These are phyloP conservation scores for Chloroclysta siterata DNA, from an alignment of 2,888 invertebrate species.

Conservation along the genomic window DNA sequence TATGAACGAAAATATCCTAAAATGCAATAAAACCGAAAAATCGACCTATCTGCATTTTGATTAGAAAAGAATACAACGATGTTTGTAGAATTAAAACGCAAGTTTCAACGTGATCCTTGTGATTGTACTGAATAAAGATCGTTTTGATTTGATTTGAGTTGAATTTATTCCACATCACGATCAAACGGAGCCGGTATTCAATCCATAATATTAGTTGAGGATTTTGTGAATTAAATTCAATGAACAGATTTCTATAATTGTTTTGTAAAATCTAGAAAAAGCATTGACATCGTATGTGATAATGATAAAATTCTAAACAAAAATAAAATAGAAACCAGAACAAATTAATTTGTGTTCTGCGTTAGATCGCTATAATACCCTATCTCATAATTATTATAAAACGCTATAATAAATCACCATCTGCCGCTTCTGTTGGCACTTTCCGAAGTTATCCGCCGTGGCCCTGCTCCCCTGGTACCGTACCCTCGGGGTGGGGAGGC, in stretches of 20 bases:
- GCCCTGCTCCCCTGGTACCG: slow-evolving; percentile 30
- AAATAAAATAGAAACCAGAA: neutral
- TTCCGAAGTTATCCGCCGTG: slow-evolving; percentile 71
- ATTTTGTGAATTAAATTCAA: no score
- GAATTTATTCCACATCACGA: slow-evolving; percentile 13
- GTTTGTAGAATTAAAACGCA: neutral
- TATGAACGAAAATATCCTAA: slow-evolving; percentile 21
- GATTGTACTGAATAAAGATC: no score
- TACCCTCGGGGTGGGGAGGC: slow-evolving; percentile 47
- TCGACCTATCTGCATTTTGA: slow-evolving; percentile 27
- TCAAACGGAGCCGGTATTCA: slow-evolving; percentile 3
- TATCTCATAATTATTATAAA: slow-evolving; percentile 76
- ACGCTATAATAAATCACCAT: slow-evolving; percentile 82
- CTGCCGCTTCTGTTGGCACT: slow-evolving; percentile 78
- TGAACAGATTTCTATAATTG: no score
- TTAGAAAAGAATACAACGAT: neutral
- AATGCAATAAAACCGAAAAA: slow-evolving; percentile 13
- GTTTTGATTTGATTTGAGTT: neutral
- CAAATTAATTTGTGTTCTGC: neutral
- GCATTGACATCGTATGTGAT: no score
- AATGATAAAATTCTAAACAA: neutral
- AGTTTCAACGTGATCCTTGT: no score
- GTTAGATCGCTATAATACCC: slow-evolving; percentile 55
- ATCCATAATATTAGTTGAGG: slow-evolving; percentile 10
- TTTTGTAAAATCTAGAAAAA: no score